Evolutionary conservation across 2,113 vertebrate species (phyloP), one percentile per base, ranked within the genome.

Genomic region (Tachycineta bicolor): DNA sequence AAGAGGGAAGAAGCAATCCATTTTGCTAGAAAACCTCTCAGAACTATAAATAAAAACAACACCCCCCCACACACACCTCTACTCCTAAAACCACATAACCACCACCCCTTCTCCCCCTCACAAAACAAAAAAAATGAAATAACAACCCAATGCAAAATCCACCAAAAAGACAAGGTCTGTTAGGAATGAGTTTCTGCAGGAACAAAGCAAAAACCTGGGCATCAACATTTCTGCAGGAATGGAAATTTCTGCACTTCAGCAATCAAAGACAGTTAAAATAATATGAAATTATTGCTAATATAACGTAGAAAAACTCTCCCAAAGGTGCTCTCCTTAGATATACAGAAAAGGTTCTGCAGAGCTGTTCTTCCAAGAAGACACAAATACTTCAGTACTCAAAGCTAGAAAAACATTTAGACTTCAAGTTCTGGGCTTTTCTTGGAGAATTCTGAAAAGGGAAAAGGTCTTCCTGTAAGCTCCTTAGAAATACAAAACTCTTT

Each of bases 31-130:
- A 91, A 60, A 67, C 6, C 10, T 68, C 29, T 41, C 21, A 25
- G 34, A 79, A 47, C 20, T 39, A 59, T 5, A 73, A 83, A 74
- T 50, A 50, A 58, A 37, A 74, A 24, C 17, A 65, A 10, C 22
- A 5, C 2, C 1, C 2, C 23, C 19, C 14, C 15, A 8, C 37
- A 10, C n/a, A 41, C 39, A 24, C 12, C 6, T 52, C 44, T 50
- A 52, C 14, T 53, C 20, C 62, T 39, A 41, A 41, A 56, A 67
- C 21, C 52, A 68, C 11, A 31, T 0, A 0, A 64, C 8, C 6
- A 24, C 19, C 10, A 23, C 17, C 6, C 16, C 18, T 21, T 7
- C 12, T 8, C 5, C 10, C 7, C 9, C 1, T 4, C 3, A 9
- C n/a, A 28, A 26, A 69, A 39, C 26, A 33, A 64, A 46, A 37